A percentile compares a stretch with the other conserved stretches of the same genome.
phyloP scores from a whole-genome alignment of 2,113 vertebrate genomes.

The Menidia beryllina region DNA sequence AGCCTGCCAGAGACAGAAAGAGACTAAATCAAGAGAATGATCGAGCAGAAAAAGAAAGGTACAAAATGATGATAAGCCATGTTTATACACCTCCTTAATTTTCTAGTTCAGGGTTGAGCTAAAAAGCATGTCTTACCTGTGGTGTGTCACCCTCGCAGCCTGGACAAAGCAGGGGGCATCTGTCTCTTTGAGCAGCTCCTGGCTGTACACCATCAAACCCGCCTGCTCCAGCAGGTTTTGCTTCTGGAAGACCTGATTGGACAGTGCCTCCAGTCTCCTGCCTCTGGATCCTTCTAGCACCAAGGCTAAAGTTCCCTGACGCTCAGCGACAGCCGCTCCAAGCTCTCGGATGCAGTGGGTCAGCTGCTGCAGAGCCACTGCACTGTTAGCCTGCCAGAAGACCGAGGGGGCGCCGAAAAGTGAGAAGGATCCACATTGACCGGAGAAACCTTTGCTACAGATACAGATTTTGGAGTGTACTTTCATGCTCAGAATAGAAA shows the following conservation, averaged over 20 bases:
- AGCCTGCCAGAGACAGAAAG: slow-evolving; percentile 79
- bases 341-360: slow-evolving; percentile 87
- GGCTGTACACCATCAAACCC: slow-evolving; percentile 91
- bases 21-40: neutral
- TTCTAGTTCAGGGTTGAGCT: neutral
- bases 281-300: slow-evolving; percentile 88
- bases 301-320: slow-evolving; percentile 83
- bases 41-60: neutral
- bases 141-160: slow-evolving; percentile 91
- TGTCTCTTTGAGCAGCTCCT: slow-evolving; percentile 95
- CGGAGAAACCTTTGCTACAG: neutral
- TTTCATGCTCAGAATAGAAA: neutral
- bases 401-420: neutral
- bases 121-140: slow-evolving; percentile 79
- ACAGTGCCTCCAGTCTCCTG: slow-evolving; percentile 84
- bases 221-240: slow-evolving; percentile 91
- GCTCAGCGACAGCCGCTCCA: slow-evolving; percentile 87
- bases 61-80: neutral
- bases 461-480: neutral
- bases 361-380: slow-evolving; percentile 89
- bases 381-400: slow-evolving; percentile 85
- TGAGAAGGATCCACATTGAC: neutral
- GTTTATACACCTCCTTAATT: neutral
- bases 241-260: slow-evolving; percentile 87
- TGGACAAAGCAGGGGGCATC: slow-evolving; percentile 96